Percentiles rank a stretch among this genome's conserved stretches.
These are phyloP conservation scores for Steatornis caripensis DNA, from an alignment of 2,113 vertebrate species.

Conservation along the genomic window DNA sequence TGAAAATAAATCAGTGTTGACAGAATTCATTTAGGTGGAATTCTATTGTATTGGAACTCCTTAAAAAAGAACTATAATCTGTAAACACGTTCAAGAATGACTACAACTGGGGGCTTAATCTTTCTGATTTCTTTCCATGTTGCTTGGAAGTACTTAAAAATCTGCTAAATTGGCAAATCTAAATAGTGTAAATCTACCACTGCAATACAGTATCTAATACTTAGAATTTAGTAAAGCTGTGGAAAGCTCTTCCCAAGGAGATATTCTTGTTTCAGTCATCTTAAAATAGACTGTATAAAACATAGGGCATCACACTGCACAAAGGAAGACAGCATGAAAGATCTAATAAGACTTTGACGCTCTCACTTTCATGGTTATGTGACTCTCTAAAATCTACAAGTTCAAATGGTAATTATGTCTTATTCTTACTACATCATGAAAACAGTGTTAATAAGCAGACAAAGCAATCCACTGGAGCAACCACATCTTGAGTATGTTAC, in stretches of 20 bases:
- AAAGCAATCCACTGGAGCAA: not conserved
- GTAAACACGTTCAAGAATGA: not conserved
- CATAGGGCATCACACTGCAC: not conserved
- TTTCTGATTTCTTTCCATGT: not conserved
- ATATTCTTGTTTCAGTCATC: not conserved
- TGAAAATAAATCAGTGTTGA: not conserved
- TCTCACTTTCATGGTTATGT: not conserved
- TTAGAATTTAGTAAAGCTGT: not conserved
- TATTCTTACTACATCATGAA: not conserved
- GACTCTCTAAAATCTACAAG: not conserved
- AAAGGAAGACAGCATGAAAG: not conserved
- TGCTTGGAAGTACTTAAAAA: not conserved
- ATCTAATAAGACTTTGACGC: not conserved
- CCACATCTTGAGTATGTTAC: not conserved
- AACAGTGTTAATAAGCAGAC: not conserved
- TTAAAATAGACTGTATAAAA: constrained; percentile 4
- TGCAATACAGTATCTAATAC: not conserved
- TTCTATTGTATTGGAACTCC: not conserved
- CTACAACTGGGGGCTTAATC: not conserved
- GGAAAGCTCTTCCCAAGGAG: not conserved
- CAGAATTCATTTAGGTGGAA: not conserved
- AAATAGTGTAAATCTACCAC: not conserved
- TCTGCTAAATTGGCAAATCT: not conserved
- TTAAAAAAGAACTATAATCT: not conserved
- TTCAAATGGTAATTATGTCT: not conserved